Evolutionary conservation across 53 echinoderm and acorn worm species (phyloP), one percentile per base, ranked within the genome.

Genomic region (Actinopyga echinites): DNA sequence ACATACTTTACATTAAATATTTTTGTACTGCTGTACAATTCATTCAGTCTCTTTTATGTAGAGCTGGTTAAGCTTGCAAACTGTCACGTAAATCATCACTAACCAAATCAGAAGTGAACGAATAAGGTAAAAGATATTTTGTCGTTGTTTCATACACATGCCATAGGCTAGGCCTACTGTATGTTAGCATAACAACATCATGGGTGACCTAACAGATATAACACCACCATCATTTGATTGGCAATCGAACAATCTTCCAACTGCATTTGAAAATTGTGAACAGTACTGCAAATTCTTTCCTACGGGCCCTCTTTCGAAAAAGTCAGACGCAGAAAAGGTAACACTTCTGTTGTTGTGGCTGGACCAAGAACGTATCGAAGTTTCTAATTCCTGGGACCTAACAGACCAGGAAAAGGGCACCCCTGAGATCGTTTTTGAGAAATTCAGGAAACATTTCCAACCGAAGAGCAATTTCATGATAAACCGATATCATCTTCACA

Each of bases 401-500:
- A 75, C 74, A 23, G 78, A 83, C 26, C 57, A 73, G 74, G 75
- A 64, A 59, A 56, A 86, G 79, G 60, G 33, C 54, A 64, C 78
- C 17, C 90, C 85, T 15, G 34, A 86, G 37, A 35, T 8, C 23
- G 65, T 82, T 42, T 83, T 91, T 28, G 82, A 65, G 17, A 83
- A 73, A 64, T 89, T 87, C 26, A 63, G 11, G 26, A 87, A 44
- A 63, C 79, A 83, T 44, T 91, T 91, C 53, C 61, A 87, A 45
- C 91, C 91, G 19, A 91, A 83, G 56, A 87, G 87, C 30, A 91
- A 91, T 49, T 91, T 84, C 42, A 43, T 73, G 10, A 40, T 87
- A 55, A 69, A 83, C 19, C 78, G 91, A 8, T 91, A 73, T 55
- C 78, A 87, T 21, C 38, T 91, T 22, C 79, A 83, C 24, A 84